phyloP scores from a whole-genome alignment of 2,888 invertebrate genomes.

The Habroteleia sp. region DNA sequence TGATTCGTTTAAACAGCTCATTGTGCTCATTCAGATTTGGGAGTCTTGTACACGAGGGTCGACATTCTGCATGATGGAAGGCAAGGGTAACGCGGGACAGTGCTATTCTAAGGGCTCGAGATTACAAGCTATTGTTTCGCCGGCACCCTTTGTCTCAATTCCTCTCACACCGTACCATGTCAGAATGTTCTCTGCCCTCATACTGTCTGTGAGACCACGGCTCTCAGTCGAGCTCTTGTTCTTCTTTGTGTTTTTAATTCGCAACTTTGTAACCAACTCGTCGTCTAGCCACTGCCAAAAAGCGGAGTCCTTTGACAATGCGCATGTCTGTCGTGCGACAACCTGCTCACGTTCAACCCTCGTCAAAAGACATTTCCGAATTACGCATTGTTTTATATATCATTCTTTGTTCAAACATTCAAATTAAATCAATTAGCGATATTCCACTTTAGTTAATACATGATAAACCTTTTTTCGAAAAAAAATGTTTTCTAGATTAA shows the following conservation, averaged over 20 bases:
- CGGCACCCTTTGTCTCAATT: conserved; percentile 78
- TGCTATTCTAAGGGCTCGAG: conserved; percentile 78
- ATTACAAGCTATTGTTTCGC: conserved; percentile 80
- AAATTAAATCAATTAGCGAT: conserved; percentile 18
- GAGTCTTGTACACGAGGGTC: conserved; percentile 64
- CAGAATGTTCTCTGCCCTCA: conserved; percentile 50
- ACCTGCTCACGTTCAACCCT: conserved; percentile 53
- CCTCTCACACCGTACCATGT: conserved; percentile 67
- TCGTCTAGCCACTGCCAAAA: conserved; percentile 64
- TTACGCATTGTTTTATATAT: conserved; percentile 44
- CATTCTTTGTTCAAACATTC: conserved; percentile 9
- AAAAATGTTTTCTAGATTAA: too few relatives aligned
- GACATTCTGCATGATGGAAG: conserved; percentile 62
- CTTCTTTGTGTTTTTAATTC: conserved; percentile 79
- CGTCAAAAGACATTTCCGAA: conserved; percentile 53
- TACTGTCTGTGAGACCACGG: conserved; percentile 48
- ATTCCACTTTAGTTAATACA: too few relatives aligned
- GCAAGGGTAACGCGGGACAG: conserved; percentile 69
- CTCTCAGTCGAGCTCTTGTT: conserved; percentile 63
- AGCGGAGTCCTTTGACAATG: conserved; percentile 50
- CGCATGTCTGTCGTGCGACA: conserved; percentile 41
- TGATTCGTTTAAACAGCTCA: conserved; percentile 78
- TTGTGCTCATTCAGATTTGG: conserved; percentile 70
- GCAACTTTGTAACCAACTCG: conserved; percentile 75
- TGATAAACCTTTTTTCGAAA: too few relatives aligned